Evolutionary conservation across 2,888 invertebrate species (phyloP).

Genomic region (Drosophila acutilabella): DNA sequence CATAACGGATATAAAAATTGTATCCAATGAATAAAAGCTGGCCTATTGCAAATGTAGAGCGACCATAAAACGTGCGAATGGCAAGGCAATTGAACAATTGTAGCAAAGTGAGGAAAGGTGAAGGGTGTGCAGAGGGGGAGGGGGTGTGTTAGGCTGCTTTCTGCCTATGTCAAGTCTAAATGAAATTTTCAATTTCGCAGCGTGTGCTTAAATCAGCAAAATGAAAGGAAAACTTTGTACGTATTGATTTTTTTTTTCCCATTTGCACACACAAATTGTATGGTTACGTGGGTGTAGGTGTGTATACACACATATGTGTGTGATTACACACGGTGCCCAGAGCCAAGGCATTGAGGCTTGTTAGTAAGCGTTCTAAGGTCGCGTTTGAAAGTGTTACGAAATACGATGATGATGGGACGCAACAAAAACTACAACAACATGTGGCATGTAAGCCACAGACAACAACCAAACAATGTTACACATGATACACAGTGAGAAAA

Average conservation of each 20-base stretch:
- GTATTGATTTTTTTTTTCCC: conserved; percentile 70
- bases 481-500: background rate
- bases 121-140: background rate
- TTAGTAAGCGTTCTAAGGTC: conserved; percentile 49
- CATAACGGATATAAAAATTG: conserved; percentile 47
- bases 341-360: conserved; percentile 31
- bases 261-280: background rate
- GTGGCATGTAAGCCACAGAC: conserved; percentile 17
- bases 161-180: conserved; percentile 75
- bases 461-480: conserved; percentile 6
- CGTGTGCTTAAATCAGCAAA: conserved; percentile 55
- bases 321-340: conserved; percentile 6
- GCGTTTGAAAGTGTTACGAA: conserved; percentile 45
- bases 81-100: conserved; percentile 31
- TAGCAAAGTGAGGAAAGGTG: background rate
- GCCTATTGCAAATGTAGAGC: conserved; percentile 38
- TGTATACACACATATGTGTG: background rate
- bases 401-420: conserved; percentile 24
- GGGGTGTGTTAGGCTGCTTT: conserved; percentile 30
- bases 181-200: conserved; percentile 70
- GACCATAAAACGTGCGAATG: conserved; percentile 42
- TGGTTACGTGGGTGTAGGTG: background rate
- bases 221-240: conserved; percentile 47
- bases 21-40: conserved; percentile 20
- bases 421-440: conserved; percentile 9